Evolutionary conservation across 2,888 invertebrate genomes (phyloP).

Genomic region (Leucophora obtusa): DNA sequence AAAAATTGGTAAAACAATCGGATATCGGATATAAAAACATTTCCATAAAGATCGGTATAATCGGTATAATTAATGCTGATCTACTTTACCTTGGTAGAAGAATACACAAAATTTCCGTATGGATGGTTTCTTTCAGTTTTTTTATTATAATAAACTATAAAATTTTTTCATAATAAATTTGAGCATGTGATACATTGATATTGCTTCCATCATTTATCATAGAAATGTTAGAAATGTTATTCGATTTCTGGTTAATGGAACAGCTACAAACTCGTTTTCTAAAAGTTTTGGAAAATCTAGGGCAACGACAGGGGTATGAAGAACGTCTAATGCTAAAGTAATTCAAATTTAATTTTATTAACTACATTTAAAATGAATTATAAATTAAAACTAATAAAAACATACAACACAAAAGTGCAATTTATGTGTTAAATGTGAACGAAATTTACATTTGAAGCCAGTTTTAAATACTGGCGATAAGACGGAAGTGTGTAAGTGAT

Average conservation of each 20-base stretch:
- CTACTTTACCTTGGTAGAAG: conserved; percentile 37
- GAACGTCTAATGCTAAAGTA: conserved; percentile 52
- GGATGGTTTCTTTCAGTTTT: conserved; percentile 7
- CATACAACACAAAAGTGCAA: conserved; percentile 22
- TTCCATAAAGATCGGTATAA: too few relatives aligned
- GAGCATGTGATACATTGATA: conserved; percentile 33
- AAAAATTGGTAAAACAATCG: too few relatives aligned
- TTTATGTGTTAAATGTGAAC: conserved; percentile 1
- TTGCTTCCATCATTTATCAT: neutral
- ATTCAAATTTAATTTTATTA: conserved; percentile 27
- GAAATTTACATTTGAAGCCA: neutral
- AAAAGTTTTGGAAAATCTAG: conserved; percentile 42
- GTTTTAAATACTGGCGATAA: too few relatives aligned
- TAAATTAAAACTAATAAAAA: conserved; percentile 4
- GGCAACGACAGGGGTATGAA: conserved; percentile 35
- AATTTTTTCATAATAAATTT: conserved; percentile 55
- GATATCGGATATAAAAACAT: too few relatives aligned
- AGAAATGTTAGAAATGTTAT: conserved; percentile 9
- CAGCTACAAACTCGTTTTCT: conserved; percentile 44
- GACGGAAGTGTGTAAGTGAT: conserved; percentile 21
- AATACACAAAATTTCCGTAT: neutral
- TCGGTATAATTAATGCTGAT: neutral
- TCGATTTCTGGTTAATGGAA: conserved; percentile 25
- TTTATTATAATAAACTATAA: conserved; percentile 19
- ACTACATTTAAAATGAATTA: neutral